A percentile compares a stretch with the other conserved stretches of the same genome.
phyloP scores from a whole-genome alignment of 2,888 invertebrate genomes.

The Drosophila eohydei region DNA sequence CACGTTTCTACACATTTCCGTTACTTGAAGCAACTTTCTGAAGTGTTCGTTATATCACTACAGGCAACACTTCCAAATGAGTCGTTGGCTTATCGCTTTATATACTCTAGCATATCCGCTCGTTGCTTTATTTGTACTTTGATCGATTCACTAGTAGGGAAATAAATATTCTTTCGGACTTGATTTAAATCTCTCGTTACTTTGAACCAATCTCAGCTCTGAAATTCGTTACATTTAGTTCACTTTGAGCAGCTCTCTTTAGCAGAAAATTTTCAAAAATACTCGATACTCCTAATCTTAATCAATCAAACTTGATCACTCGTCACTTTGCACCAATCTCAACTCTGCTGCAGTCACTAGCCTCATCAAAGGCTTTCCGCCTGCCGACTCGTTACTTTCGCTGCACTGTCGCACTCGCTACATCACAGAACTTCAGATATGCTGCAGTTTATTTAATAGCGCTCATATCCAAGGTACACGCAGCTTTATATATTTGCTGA shows the following conservation, averaged over 20 bases:
- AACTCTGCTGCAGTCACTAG: background rate
- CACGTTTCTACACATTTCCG: too few relatives aligned
- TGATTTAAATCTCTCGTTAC: background rate
- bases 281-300: background rate
- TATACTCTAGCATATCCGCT: too few relatives aligned
- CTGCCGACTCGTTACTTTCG: background rate
- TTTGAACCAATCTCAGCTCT: too few relatives aligned
- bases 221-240: too few relatives aligned
- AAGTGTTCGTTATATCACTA: too few relatives aligned
- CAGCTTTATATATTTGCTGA: constrained; percentile 26
- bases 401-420: background rate
- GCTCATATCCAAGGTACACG: constrained; percentile 18
- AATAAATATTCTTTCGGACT: too few relatives aligned
- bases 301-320: background rate
- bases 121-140: too few relatives aligned
- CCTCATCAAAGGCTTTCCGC: too few relatives aligned
- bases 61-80: too few relatives aligned
- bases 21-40: too few relatives aligned
- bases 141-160: too few relatives aligned
- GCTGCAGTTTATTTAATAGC: constrained; percentile 13
- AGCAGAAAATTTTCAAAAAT: background rate
- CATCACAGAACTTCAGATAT: background rate
- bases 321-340: background rate
- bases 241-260: background rate
- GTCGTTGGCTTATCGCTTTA: too few relatives aligned